Conservation (phyloP, 2,113 vertebrate genomes). For the Geococcyx californianus region DNA sequence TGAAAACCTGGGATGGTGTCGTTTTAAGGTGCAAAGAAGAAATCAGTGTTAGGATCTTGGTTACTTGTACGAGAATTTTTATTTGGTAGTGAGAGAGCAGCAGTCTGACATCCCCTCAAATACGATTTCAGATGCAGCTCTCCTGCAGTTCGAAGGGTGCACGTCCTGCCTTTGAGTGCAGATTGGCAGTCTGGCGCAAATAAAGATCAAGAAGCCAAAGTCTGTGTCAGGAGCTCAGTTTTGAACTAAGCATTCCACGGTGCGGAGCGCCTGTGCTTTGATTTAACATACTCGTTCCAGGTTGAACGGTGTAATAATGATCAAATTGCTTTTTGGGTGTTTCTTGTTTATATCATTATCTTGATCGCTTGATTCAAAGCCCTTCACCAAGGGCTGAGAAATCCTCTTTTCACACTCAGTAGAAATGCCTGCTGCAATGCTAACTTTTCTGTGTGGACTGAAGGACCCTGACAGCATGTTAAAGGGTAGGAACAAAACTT, state of each 20-base stretch:
- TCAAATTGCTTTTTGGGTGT: neutral
- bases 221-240: neutral
- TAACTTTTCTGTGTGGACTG: neutral
- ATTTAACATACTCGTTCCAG: neutral
- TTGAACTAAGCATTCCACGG: neutral
- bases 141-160: too few relatives aligned
- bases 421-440: neutral
- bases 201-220: neutral
- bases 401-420: neutral
- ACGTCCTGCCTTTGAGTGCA: neutral
- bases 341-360: neutral
- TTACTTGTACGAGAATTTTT: neutral
- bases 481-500: neutral
- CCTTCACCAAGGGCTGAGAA: neutral
- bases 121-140: neutral
- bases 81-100: neutral
- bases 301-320: neutral
- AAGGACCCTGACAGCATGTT: neutral
- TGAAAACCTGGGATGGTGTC: neutral
- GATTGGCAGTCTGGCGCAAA: neutral
- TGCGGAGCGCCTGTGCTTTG: neutral
- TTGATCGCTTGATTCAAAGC: neutral
- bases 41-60: neutral
- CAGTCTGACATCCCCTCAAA: neutral
- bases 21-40: neutral